These are phyloP conservation scores for Eristalis tenax DNA, from an alignment of 2,888 invertebrate species.

Conservation along the genomic window DNA sequence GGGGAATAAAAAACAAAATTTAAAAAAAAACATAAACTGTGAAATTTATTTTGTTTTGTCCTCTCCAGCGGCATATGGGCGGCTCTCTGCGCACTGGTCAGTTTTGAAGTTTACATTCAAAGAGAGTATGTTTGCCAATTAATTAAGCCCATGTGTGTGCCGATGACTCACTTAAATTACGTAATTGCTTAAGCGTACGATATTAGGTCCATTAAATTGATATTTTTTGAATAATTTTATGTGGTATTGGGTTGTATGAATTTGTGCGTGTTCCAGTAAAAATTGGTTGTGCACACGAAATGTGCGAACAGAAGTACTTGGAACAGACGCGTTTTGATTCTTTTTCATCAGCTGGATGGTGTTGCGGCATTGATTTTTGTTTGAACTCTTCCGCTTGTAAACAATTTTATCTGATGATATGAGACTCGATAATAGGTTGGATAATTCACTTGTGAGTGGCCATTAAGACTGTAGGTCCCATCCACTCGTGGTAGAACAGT, in stretches of 20 bases:
- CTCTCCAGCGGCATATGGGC: constrained; percentile 18
- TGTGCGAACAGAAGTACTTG: not conserved
- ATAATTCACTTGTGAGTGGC: too few relatives aligned
- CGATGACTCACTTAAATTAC: not conserved
- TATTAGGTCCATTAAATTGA: not conserved
- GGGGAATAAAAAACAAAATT: not conserved
- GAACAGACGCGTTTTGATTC: not conserved
- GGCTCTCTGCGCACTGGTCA: constrained; percentile 4
- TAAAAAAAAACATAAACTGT: not conserved
- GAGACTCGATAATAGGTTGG: too few relatives aligned
- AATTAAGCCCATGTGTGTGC: constrained; percentile 9
- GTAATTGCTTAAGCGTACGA: not conserved
- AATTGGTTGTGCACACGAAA: not conserved
- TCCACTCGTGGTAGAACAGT: too few relatives aligned
- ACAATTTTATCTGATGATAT: too few relatives aligned
- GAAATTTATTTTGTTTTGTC: constrained; percentile 30
- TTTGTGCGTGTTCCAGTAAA: not conserved
- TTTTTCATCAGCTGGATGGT: not conserved
- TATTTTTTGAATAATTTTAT: not conserved
- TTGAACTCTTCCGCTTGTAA: too few relatives aligned
- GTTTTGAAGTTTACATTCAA: constrained; percentile 22
- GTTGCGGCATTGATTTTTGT: too few relatives aligned
- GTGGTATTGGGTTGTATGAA: not conserved
- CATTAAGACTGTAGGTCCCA: too few relatives aligned
- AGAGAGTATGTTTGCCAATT: constrained; percentile 31